Evolutionary conservation across 2,113 vertebrate species (phyloP), one percentile per base, ranked within the genome.

Genomic region (Catharus minimus): DNA sequence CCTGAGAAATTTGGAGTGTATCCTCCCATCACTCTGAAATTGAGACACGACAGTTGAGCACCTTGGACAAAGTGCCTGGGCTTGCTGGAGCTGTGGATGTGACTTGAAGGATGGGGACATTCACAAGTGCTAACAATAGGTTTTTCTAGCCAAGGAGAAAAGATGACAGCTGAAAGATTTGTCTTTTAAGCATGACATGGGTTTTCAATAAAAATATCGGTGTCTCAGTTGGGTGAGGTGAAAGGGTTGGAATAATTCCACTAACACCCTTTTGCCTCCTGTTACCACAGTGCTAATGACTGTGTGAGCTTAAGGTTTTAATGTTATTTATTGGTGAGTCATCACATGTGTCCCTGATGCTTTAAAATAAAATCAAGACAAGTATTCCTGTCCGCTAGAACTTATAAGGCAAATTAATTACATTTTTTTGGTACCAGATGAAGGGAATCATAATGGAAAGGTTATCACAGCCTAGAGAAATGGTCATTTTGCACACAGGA

Each of bases 311-410:
- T 76, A 32, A 86, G 67, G 62, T 52, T 80, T 58, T 67, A 61
- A 43, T 61, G 62, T 87, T 92, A 86, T 89, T 93, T 81, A 76
- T 71, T 65, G 55, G 39, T 55, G 71, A 62, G 41, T 44, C 36
- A 53, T 47, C 24, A 26, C 16, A 3, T 12, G 41, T 68, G 43
- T 69, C 44, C 58, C 69, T 82, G 43, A 23, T 17, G 38, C 77
- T 78, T 90, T 79, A 24, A 93, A 93, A 86, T 33, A 57, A 78
- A 89, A 95, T 60, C 58, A 94, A 92, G 89, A 74, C 28, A 82
- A 93, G 30, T 27, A 36, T 84, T 61, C 23, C 43, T 89, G 81
- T 44, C 86, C 43, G 19, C 39, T 76, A 43, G 58, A 84, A 89
- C 32, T 71, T 72, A 22, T 6, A 68, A 79, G 33, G 47, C 39